These are phyloP conservation scores for Melanchra persicariae DNA, from an alignment of 2,888 invertebrate genomes.

Conservation along the genomic window DNA sequence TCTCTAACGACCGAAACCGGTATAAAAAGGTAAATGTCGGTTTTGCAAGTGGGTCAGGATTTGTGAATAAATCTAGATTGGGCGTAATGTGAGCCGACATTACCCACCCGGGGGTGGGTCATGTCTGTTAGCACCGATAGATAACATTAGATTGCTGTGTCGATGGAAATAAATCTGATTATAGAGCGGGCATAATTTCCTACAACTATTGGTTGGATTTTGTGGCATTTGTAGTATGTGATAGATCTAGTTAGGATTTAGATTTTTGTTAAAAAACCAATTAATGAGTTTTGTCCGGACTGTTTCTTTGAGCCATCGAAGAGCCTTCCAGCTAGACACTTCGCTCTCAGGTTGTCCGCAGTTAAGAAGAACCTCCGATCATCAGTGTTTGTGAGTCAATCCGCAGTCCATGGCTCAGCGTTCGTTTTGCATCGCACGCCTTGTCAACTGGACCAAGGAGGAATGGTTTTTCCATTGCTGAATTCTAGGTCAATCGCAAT, in stretches of 20 bases:
- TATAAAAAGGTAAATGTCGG: slow-evolving; percentile 75
- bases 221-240: background rate
- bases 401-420: no score
- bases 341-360: no score
- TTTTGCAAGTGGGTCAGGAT: slow-evolving; percentile 79
- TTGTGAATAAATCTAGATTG: slow-evolving; percentile 82
- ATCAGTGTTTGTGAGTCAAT: no score
- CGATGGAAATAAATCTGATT: slow-evolving; percentile 62
- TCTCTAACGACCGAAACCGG: slow-evolving; percentile 59
- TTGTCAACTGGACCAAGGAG: no score
- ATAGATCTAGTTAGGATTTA: background rate
- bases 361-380: no score
- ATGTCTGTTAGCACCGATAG: slow-evolving; percentile 47
- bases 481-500: no score
- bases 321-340: no score
- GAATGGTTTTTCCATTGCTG: no score
- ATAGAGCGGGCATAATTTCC: slow-evolving; percentile 38
- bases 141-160: slow-evolving; percentile 63
- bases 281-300: background rate
- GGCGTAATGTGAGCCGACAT: slow-evolving; percentile 79
- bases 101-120: slow-evolving; percentile 66
- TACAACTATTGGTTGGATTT: slow-evolving; percentile 29
- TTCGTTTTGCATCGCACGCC: no score
- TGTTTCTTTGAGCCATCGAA: no score
- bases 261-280: background rate